Evolutionary conservation across 2,888 invertebrate species (phyloP).

Genomic region (Synanthedon vespiformis): DNA sequence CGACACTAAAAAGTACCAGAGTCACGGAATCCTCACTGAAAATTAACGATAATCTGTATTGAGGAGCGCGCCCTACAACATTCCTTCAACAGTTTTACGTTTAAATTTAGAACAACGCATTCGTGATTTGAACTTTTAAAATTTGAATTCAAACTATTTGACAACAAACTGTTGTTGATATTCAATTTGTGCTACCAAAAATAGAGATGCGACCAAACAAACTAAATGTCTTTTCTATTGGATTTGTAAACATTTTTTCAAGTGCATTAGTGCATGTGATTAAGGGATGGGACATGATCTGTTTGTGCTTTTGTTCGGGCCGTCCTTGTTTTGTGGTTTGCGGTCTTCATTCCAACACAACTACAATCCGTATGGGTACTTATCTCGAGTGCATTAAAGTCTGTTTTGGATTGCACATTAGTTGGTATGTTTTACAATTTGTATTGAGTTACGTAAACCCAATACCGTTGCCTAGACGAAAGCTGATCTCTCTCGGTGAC

Average conservation of each 20-base stretch:
- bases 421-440: constrained; percentile 24
- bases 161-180: constrained; percentile 41
- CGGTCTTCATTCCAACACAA: constrained; percentile 28
- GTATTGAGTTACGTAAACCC: constrained; percentile 68
- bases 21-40: constrained; percentile 38
- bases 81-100: constrained; percentile 33
- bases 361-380: constrained; percentile 1
- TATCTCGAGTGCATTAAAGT: constrained; percentile 5
- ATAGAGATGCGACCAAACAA: constrained; percentile 49
- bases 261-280: constrained; percentile 67
- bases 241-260: constrained; percentile 59
- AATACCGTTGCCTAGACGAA: constrained; percentile 62
- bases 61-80: constrained; percentile 32
- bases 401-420: not conserved
- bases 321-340: constrained; percentile 63
- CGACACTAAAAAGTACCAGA: constrained; percentile 46
- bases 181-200: constrained; percentile 35
- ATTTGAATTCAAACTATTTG: constrained; percentile 38
- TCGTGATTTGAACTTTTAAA: constrained; percentile 20
- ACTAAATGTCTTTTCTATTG: constrained; percentile 29
- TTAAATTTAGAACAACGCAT: constrained; percentile 38
- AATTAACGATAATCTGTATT: constrained; percentile 48
- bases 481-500: constrained; percentile 66
- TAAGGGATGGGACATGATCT: constrained; percentile 68
- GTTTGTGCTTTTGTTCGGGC: constrained; percentile 46